Evolutionary conservation across 2,888 invertebrate species (phyloP), one percentile per base, ranked within the genome.

Genomic region (Acheta domesticus): DNA sequence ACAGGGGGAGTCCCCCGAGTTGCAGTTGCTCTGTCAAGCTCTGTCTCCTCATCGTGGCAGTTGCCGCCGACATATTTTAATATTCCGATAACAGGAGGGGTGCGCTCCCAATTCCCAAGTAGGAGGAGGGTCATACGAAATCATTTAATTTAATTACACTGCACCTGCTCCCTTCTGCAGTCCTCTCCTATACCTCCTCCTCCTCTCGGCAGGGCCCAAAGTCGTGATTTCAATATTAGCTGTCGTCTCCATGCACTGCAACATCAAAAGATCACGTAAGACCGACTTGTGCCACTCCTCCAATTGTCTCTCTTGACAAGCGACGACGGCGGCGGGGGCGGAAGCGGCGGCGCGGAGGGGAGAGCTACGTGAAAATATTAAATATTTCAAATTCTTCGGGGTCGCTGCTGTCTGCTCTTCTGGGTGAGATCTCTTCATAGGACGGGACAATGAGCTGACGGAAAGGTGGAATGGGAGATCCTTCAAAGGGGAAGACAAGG

Each of bases 231-330:
- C 62, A 62, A 62, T 62, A 62, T 62, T 62, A 62, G 62, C 62
- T 62, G 62, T 62, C 62, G n/a, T 14, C 62, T 62, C 62, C 62
- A 62, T 62, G 62, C 62, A 62, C 36, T 36, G 62, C 14, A n/a
- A 62, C 62, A 62, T 62, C 62, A 62, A 62, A 62, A 62, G 62
- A 62, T 62, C 62, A 62, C 62, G 62, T 62, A 62, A 62, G 62
- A 62, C 62, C 0, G 62, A 62, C 62, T 62, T 12, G 16, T n/a
- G 14, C 62, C 62, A 62, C 62, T 62, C 62, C 62, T 12, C n/a
- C 62, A 16, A 62, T 62, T 62, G 62, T 62, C 62, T 62, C 16
- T 62, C 62, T 62, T n/a, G 62, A 62, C 62, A 62, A n/a, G n/a
- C 62, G 62, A 62, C 62, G 62, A 62, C 14, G 11, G n/a, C 5